A percentile compares a stretch with the other conserved stretches of the same genome.
Conservation (phyloP, 2,113 vertebrate genomes). For the Pitta sordida region DNA sequence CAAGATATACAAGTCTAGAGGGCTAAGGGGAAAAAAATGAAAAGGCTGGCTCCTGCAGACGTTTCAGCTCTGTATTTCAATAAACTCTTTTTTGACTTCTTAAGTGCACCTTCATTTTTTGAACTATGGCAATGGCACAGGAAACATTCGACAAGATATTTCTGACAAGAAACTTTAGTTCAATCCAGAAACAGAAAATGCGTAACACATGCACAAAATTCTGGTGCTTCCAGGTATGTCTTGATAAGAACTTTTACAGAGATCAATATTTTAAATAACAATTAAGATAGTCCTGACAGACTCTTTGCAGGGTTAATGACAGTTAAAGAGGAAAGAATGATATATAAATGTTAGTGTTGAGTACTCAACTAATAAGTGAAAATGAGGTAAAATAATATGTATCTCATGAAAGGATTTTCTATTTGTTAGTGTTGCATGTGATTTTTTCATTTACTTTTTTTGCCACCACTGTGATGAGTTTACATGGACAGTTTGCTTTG, state of each 20-base stretch:
- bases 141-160: not conserved
- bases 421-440: not conserved
- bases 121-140: not conserved
- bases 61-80: not conserved
- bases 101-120: not conserved
- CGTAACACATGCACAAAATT: not conserved
- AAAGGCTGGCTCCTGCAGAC: not conserved
- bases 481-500: not conserved
- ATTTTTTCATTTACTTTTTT: not conserved
- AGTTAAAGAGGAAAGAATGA: not conserved
- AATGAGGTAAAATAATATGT: not conserved
- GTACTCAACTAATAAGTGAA: rapidly evolving
- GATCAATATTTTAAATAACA: not conserved
- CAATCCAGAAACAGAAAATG: not conserved
- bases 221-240: not conserved
- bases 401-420: not conserved
- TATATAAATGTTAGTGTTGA: not conserved
- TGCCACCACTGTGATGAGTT: not conserved
- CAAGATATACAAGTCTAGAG: not conserved
- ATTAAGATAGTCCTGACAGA: not conserved
- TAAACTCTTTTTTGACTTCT: not conserved
- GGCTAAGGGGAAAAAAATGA: not conserved
- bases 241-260: not conserved
- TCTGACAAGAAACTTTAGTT: not conserved
- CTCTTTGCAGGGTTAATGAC: not conserved